phyloP scores from a whole-genome alignment of 2,113 vertebrate genomes.

The Amblyornis subalaris region DNA sequence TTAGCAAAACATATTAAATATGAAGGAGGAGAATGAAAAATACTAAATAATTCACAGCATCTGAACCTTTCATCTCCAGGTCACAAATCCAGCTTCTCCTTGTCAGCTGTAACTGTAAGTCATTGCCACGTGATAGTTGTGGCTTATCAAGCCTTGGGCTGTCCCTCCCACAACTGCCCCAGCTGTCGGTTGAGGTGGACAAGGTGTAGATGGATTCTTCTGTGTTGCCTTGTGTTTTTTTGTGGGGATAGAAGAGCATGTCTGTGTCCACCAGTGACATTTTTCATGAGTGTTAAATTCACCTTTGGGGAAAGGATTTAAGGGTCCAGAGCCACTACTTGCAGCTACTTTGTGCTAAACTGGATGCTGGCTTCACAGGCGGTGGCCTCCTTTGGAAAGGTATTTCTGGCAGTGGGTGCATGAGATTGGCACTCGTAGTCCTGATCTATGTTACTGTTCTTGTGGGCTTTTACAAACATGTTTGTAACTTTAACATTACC shows the following conservation, averaged over 20 bases:
- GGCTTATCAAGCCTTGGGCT: background rate
- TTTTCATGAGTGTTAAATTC: background rate
- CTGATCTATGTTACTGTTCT: background rate
- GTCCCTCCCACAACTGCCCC: background rate
- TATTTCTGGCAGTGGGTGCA: background rate
- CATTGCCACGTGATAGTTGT: background rate
- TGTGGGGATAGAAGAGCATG: background rate
- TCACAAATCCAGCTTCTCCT: background rate
- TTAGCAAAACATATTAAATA: constrained; percentile 55
- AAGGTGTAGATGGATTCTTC: background rate
- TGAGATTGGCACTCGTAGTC: background rate
- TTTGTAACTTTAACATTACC: background rate
- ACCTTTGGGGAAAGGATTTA: background rate
- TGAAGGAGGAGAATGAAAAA: constrained; percentile 21
- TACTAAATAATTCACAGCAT: constrained; percentile 34
- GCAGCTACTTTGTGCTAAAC: background rate
- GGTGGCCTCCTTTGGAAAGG: background rate
- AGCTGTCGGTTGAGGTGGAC: rapidly evolving
- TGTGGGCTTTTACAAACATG: background rate
- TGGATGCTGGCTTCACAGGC: background rate
- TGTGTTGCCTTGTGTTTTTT: background rate
- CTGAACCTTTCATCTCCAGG: constrained; percentile 31
- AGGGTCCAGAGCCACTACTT: background rate
- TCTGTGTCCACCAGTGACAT: background rate
- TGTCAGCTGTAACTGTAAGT: background rate